These are phyloP conservation scores for Rhinoptilus africanus DNA, from an alignment of 2,113 vertebrate genomes.

Conservation along the genomic window DNA sequence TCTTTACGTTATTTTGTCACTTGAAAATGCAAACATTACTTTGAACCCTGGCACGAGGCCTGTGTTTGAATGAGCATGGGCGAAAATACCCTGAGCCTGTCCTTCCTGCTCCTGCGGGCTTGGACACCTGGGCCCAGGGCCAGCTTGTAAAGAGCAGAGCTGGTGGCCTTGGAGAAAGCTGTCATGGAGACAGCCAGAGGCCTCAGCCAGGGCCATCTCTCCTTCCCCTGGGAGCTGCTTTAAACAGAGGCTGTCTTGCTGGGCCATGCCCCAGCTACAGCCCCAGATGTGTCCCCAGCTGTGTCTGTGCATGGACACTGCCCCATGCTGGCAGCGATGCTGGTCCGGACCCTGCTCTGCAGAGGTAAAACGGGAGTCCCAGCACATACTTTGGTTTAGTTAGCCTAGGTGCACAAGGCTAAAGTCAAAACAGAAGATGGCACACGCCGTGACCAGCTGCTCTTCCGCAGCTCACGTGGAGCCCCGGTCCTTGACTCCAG, in stretches of 20 bases:
- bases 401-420: background rate
- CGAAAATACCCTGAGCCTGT: background rate
- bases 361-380: background rate
- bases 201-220: background rate
- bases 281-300: background rate
- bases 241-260: rapidly evolving
- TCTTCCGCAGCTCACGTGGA: background rate
- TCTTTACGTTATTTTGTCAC: background rate
- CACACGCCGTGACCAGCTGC: background rate
- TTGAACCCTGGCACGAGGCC: background rate
- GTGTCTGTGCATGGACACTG: background rate
- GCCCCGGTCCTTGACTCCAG: background rate
- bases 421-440: background rate
- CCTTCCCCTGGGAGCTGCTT: background rate
- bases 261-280: background rate
- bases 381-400: background rate
- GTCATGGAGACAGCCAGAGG: rapidly evolving
- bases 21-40: background rate
- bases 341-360: background rate
- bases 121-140: background rate
- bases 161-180: background rate
- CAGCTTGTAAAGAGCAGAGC: background rate
- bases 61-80: background rate
- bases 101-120: rapidly evolving
- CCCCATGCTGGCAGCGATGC: background rate